Evolutionary conservation across 2,113 vertebrate species (phyloP).

Genomic region (Cromileptes altivelis): DNA sequence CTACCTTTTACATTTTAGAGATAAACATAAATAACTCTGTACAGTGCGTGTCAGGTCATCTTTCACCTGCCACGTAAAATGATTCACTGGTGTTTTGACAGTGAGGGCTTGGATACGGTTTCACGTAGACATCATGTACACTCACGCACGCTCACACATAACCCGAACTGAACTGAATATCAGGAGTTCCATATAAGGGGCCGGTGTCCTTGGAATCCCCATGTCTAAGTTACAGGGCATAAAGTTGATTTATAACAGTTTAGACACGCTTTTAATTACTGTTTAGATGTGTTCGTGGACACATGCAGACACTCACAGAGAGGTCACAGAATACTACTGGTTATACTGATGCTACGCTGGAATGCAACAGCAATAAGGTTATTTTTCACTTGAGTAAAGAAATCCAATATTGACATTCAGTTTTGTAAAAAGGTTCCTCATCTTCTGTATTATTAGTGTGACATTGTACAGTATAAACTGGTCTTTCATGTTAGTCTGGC

Average conservation of each 20-base stretch:
- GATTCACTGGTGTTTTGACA: constrained; percentile 43
- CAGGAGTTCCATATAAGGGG: constrained; percentile 17
- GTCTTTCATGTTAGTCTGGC: too few species aligned
- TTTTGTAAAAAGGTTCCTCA: too few species aligned
- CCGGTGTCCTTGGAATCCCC: constrained; percentile 19
- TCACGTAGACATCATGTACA: not conserved
- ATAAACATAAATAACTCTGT: not conserved
- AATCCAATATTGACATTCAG: not conserved
- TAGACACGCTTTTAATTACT: constrained; percentile 10
- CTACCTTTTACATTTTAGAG: not conserved
- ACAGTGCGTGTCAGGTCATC: not conserved
- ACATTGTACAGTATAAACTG: too few species aligned
- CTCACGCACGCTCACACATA: not conserved
- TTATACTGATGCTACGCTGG: not conserved
- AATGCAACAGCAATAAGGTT: constrained; percentile 5
- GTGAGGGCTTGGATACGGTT: not conserved
- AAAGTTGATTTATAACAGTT: constrained; percentile 23
- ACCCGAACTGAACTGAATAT: constrained; percentile 22
- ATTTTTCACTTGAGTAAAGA: not conserved
- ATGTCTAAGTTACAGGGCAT: not conserved
- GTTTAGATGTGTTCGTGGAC: not conserved
- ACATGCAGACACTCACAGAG: not conserved
- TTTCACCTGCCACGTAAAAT: constrained; percentile 11
- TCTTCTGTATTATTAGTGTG: too few species aligned
- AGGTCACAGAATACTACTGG: constrained; percentile 3